Conservation (phyloP, 2,113 vertebrate species). For the Ochotona princeps region DNA sequence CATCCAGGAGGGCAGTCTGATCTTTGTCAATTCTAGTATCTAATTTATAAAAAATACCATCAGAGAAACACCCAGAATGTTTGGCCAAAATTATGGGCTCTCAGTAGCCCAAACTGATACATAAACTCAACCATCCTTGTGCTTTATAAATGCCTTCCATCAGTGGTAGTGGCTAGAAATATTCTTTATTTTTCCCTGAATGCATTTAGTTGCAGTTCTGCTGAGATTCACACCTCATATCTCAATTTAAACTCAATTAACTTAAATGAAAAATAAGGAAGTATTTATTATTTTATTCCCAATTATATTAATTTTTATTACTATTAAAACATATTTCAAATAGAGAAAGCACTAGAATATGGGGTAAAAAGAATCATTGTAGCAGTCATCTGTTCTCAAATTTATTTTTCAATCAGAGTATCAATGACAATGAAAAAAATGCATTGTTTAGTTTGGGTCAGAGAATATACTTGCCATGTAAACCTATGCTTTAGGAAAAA, state of each 20-base stretch:
- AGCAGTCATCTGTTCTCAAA: neutral
- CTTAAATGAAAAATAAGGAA: constrained; percentile 26
- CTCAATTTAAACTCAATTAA: neutral
- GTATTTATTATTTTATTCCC: neutral
- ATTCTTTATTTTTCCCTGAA: neutral
- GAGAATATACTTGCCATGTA: neutral
- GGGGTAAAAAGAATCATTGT: constrained; percentile 26
- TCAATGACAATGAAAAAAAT: neutral
- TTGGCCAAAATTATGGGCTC: neutral
- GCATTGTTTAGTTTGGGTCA: neutral
- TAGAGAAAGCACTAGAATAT: constrained; percentile 5
- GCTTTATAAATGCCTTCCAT: neutral
- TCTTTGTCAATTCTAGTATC: neutral
- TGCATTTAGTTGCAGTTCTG: constrained; percentile 13
- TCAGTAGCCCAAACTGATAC: neutral
- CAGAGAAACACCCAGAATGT: neutral
- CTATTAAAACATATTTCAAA: neutral
- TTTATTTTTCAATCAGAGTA: constrained; percentile 14
- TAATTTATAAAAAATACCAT: neutral
- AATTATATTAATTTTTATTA: neutral
- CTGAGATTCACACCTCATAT: constrained; percentile 19
- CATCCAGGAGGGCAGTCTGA: neutral
- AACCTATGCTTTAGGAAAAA: neutral
- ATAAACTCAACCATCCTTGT: neutral
- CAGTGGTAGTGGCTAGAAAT: neutral